Conservation (phyloP, 2,113 vertebrate species). For the Syngnathus floridae region DNA sequence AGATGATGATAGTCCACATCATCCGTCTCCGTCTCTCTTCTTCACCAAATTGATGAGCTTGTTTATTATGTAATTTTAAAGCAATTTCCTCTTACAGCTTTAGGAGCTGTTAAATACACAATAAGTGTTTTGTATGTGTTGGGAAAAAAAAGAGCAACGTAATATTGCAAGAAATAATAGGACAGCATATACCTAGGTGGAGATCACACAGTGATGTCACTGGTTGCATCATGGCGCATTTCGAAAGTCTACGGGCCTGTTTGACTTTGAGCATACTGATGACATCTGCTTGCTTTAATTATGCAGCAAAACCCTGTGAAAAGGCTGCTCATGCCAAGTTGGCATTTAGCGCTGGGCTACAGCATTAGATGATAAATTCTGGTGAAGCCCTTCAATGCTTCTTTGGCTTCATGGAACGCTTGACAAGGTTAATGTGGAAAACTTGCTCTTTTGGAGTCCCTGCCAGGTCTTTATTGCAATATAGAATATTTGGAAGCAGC, state of each 20-base stretch:
- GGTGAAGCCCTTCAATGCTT: conserved; percentile 14
- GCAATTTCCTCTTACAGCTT: conserved; percentile 46
- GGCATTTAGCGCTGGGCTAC: conserved; percentile 33
- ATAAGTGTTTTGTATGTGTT: conserved; percentile 12
- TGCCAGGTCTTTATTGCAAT: conserved; percentile 1
- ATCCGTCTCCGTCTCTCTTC: background rate
- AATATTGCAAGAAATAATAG: conserved; percentile 26
- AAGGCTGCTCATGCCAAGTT: conserved; percentile 25
- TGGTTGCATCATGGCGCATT: conserved; percentile 25
- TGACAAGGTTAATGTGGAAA: conserved; percentile 25
- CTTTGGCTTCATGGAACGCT: conserved; percentile 9
- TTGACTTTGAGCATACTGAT: conserved; percentile 45
- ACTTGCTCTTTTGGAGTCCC: background rate
- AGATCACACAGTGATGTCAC: conserved; percentile 30
- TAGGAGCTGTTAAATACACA: conserved; percentile 36
- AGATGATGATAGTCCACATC: conserved; percentile 7
- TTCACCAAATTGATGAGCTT: conserved; percentile 33
- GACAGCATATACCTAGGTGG: conserved; percentile 15
- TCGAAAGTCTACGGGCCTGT: conserved; percentile 21
- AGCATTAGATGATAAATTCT: conserved; percentile 37
- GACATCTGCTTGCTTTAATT: conserved; percentile 45
- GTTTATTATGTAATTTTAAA: conserved; percentile 61
- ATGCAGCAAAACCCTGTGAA: conserved; percentile 4
- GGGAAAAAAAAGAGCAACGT: conserved; percentile 20
- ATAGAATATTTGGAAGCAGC: conserved; percentile 1